Conservation (phyloP, 2,797 vertebrate species). For the Glossophaga mutica region DNA sequence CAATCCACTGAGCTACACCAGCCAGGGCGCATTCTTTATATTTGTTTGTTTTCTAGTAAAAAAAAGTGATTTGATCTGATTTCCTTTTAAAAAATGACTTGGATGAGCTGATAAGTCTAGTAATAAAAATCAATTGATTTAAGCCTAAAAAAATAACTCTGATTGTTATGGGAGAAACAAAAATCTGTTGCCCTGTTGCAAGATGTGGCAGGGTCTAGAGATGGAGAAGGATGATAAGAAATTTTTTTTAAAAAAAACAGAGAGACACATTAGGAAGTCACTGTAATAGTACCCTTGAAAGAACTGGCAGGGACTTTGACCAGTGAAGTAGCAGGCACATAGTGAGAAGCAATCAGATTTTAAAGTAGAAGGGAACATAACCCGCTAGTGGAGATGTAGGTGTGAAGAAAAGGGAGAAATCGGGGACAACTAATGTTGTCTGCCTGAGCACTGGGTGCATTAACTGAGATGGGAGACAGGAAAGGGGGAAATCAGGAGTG, state of each 20-base stretch:
- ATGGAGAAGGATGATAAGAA: background rate
- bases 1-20: no score
- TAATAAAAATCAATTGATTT: no score
- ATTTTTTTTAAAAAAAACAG: background rate
- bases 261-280: background rate
- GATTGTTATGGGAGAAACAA: background rate
- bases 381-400: background rate
- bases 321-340: background rate
- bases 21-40: background rate
- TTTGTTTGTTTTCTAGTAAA: background rate
- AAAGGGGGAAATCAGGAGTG: background rate
- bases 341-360: background rate
- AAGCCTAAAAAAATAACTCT: background rate
- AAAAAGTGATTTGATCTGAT: background rate
- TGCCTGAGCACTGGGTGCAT: background rate
- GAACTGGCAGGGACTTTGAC: background rate
- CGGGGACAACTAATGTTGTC: background rate
- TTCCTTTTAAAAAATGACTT: background rate
- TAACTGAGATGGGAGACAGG: background rate
- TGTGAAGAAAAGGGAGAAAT: background rate
- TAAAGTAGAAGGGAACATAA: background rate
- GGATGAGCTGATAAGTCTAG: background rate
- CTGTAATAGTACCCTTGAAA: background rate
- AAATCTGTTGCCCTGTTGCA: background rate
- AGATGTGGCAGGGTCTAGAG: background rate